Base-by-base conservation (phyloP, 2,888 invertebrate genomes). In the Iphiclides podalirius region DNA sequence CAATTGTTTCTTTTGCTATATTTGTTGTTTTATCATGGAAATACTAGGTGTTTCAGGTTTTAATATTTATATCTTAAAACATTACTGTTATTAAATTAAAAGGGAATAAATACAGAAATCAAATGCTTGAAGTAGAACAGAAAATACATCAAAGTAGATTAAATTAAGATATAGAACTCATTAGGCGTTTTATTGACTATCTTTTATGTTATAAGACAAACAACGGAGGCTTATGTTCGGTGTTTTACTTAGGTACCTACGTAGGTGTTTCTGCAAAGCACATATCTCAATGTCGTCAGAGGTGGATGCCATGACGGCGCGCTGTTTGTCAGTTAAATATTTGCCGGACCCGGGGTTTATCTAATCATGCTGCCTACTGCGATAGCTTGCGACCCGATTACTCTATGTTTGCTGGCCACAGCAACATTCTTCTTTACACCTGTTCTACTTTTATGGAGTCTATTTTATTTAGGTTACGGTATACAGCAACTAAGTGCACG, bases 361-460 rank as follows among this genome's bases (percentile, higher is more conserved):
- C 86, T 87, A 78, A 87, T 87, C 86, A 66, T 50, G 75, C 79
- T 79, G 81, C 81, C 81, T 72, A 70, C 61, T 31, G 69, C 64
- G 85, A 85, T 85, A 84, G 73, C 74, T 75, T 66, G 74, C 85
- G 86, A 84, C 87, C 87, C 74, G 84, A 83, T 84, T 87, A 81
- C 82, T 78, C 74, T 75, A 75, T 75, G 73, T 58, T 57, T 56
- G 58, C 53, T 51, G 54, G 57, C 64, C 36, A 34, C 23, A 63
- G 59, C 66, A 65, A 62, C 65, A 63, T 72, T 75, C 66, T 72
- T 79, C 76, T 75, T 67, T 73, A 71, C 79, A 83, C 79, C 79
- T 81, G 83, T 70, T 74, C 74, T 73, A 74, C 78, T 75, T 68
- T 70, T 56, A 65, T 43, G 14, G 49, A 43, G 43, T 34, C 11